Conservation (phyloP, 2,888 invertebrate genomes). For the Iphiclides podalirius region DNA sequence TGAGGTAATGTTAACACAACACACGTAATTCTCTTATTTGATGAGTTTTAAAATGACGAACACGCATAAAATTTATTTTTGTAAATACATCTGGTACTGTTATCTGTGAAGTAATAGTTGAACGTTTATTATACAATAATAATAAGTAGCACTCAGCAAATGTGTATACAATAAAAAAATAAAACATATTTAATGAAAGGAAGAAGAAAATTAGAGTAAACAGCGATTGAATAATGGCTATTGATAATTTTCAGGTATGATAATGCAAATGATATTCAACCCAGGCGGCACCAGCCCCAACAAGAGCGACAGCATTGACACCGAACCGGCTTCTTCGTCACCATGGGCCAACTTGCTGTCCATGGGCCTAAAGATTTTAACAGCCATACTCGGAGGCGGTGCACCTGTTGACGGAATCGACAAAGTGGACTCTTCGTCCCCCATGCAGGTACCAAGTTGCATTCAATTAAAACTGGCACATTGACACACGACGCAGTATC, state of each 20-base stretch:
- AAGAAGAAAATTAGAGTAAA: too few species aligned
- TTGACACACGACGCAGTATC: slow-evolving; percentile 28
- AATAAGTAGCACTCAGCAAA: too few species aligned
- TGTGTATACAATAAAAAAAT: too few species aligned
- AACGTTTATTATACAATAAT: too few species aligned
- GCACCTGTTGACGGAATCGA: slow-evolving; percentile 91
- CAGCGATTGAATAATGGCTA: too few species aligned
- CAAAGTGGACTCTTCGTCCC: slow-evolving; percentile 92
- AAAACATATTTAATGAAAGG: too few species aligned
- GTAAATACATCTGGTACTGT: too few species aligned
- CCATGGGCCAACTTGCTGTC: slow-evolving; percentile 94
- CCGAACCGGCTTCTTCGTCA: slow-evolving; percentile 84
- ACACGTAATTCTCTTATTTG: too few species aligned
- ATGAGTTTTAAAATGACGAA: too few species aligned
- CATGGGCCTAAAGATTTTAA: slow-evolving; percentile 91
- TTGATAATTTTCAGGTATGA: slow-evolving; percentile 76
- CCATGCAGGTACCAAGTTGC: slow-evolving; percentile 87
- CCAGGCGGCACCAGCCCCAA: slow-evolving; percentile 84
- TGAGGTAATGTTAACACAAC: too few species aligned
- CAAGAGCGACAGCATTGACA: slow-evolving; percentile 89
- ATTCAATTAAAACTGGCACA: slow-evolving; percentile 25
- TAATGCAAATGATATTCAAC: slow-evolving; percentile 94
- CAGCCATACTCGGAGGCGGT: slow-evolving; percentile 89
- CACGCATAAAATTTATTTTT: too few species aligned
- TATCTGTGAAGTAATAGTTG: too few species aligned